Base-by-base conservation (phyloP, 2,797 vertebrate species). In the Hirundo rustica region DNA sequence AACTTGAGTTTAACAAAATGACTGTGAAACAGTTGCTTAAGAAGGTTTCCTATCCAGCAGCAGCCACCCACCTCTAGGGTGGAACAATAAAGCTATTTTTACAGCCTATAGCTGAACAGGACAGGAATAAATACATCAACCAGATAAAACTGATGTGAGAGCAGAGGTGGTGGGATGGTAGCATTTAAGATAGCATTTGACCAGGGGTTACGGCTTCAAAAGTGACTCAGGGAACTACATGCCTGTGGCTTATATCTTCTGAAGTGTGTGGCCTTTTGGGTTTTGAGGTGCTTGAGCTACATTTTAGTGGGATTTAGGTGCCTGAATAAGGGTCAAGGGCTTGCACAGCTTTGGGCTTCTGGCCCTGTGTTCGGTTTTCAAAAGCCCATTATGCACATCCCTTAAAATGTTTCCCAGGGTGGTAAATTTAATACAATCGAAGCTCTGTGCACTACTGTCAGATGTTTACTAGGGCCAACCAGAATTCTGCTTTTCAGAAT, bases 161-260 rank as follows among this genome's bases (percentile, higher is more conserved):
- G 72, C 85, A 58, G 92, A 95, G 91, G 60, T 79, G 74, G 88
- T 85, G 91, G 95, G 95, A 88, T 93, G 89, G 89, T 86, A 82
- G 64, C 40, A 9, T 95, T 94, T 92, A 86, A 95, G 95, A 96
- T 94, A 94, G 88, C 93, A 58, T 95, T 96, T 97, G 91, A 96
- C 92, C 91, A 81, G 77, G 70, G 95, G 89, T 95, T 92, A 90
- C 5, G 4, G 44, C 94, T 95, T 94, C 94, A 93, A 90, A 93
- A 74, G 82, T 82, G 32, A 70, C 71, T 88, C 54, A 5, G 80
- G 75, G 61, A 93, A 26, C 85, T 83, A 79, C 65, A 32, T 89
- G 94, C 62, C 89, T 86, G 36, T 90, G 86, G 73, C 93, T 95
- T 94, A 93, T 62, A 44, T 87, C 93, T 89, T 94, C 84, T 92